A percentile compares a stretch with the other conserved stretches of the same genome.
phyloP scores from a whole-genome alignment of 2,113 vertebrate species.

The Catharus bicknelli region DNA sequence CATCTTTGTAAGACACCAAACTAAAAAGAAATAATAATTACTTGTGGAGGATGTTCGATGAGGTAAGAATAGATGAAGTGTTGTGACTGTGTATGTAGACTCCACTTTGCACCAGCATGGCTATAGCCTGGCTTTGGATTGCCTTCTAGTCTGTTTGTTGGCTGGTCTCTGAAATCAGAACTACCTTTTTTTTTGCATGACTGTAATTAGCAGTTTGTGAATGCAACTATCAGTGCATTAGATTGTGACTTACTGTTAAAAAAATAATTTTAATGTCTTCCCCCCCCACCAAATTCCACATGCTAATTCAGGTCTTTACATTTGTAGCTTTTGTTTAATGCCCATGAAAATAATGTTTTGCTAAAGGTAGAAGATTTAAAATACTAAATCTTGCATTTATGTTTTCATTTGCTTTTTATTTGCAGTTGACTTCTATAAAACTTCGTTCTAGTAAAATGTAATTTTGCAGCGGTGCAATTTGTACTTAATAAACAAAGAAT shows the following conservation, averaged over 20 bases:
- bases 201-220: not conserved
- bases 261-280: not conserved
- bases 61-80: not conserved
- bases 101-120: not conserved
- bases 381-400: not conserved
- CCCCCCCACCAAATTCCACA: accelerated
- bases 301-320: not conserved
- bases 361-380: not conserved
- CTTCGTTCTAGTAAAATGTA: not conserved
- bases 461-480: not conserved
- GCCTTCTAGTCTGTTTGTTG: not conserved
- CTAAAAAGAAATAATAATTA: not conserved
- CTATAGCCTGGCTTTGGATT: not conserved
- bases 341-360: not conserved
- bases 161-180: not conserved
- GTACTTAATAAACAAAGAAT: not conserved
- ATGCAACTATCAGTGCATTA: not conserved
- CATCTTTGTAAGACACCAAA: not conserved
- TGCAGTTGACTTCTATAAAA: not conserved
- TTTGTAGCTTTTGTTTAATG: not conserved
- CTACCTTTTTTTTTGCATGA: not conserved
- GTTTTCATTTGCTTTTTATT: not conserved
- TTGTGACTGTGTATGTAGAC: not conserved
- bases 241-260: not conserved
- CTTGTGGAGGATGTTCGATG: accelerated